Conservation (phyloP, 2,113 vertebrate genomes). For the Phoxinus phoxinus region DNA sequence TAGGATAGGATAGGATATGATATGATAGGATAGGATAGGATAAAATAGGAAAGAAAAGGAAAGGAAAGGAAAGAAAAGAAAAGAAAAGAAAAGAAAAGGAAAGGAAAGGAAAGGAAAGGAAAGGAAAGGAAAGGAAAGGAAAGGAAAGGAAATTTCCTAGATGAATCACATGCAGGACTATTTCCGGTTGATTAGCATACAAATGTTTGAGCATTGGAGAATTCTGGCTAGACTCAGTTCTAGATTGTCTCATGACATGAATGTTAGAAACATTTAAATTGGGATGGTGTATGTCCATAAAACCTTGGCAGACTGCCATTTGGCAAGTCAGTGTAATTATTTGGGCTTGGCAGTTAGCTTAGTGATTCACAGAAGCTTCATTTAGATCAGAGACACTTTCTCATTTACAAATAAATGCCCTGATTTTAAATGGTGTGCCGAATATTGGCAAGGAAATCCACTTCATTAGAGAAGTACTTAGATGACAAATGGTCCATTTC, state of each 20-base stretch:
- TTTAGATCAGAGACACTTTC: conserved; percentile 56
- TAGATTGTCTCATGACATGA: conserved; percentile 22
- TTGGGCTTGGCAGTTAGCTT: conserved; percentile 50
- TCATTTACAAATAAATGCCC: conserved; percentile 49
- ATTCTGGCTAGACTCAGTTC: neutral
- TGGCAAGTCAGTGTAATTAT: conserved; percentile 36
- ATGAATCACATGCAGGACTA: neutral
- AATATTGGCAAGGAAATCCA: conserved; percentile 47
- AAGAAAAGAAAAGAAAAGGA: too few species aligned
- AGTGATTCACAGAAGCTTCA: conserved; percentile 43
- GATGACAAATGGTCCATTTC: conserved; percentile 47
- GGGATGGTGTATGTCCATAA: neutral
- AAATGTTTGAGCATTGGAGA: neutral
- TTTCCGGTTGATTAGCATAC: neutral
- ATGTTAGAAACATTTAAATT: conserved; percentile 2
- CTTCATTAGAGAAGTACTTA: conserved; percentile 49
- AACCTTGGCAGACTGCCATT: conserved; percentile 45
- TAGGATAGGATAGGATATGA: too few species aligned
- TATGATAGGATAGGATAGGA: too few species aligned
- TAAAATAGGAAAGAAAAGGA: too few species aligned
- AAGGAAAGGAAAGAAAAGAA: too few species aligned
- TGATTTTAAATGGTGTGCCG: conserved; percentile 36
- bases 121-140: neutral
- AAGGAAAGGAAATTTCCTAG: neutral
- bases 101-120: too few species aligned